Percentiles rank a stretch among this genome's conserved stretches.
Conservation (phyloP, 92 coral and sea anemone species). For the Blastomussa wellsi region DNA sequence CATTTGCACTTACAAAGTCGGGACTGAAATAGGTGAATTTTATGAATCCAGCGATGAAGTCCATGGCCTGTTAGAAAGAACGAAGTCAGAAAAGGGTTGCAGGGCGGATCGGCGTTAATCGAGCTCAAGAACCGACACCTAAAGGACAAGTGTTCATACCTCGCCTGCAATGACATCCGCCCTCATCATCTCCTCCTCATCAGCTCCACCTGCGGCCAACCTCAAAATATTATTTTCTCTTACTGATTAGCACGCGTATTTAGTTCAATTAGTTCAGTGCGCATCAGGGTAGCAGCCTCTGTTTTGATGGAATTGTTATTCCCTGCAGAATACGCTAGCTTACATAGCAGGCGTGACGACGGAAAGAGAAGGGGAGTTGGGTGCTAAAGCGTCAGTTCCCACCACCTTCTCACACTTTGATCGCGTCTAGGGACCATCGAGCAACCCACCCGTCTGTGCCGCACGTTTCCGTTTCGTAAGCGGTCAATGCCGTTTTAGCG, state of each 20-base stretch:
- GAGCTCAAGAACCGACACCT: no score
- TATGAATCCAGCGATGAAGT: constrained; percentile 52
- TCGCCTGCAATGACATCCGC: constrained; percentile 52
- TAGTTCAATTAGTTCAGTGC: not conserved
- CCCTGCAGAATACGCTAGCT: no score
- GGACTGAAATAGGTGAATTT: constrained; percentile 69
- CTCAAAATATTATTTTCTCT: not conserved
- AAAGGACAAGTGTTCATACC: constrained; percentile 22
- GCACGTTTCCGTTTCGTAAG: no score
- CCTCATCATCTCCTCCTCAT: constrained; percentile 51
- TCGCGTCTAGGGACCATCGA: no score
- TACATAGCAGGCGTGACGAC: no score
- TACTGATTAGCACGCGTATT: not conserved
- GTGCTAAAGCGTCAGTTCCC: no score
- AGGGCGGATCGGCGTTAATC: not conserved
- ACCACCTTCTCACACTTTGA: no score
- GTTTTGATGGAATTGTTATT: no score
- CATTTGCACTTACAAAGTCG: constrained; percentile 58
- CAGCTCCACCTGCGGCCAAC: constrained; percentile 49
- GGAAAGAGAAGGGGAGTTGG: not conserved
- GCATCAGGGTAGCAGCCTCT: not conserved
- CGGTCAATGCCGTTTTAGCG: no score
- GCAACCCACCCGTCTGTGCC: no score
- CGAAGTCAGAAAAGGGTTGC: not conserved
- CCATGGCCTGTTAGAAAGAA: constrained; percentile 42